phyloP scores from a whole-genome alignment of 64 coral and sea anemone species.

The Actinia tenebrosa region DNA sequence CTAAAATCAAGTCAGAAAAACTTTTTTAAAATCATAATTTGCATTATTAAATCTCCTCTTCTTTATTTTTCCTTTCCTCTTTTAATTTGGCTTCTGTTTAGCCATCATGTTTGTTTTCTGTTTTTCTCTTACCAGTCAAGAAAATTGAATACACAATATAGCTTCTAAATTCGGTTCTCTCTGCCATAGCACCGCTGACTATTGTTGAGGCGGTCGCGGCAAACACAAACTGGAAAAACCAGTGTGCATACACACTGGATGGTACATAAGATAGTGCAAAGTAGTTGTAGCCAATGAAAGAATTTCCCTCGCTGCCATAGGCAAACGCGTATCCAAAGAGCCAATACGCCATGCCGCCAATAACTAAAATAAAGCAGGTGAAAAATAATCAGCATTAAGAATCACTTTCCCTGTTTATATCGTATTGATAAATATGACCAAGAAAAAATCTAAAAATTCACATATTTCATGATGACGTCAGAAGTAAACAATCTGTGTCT shows the following conservation, averaged over 20 bases:
- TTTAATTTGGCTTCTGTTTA: too few species aligned
- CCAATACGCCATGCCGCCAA: conserved; percentile 57
- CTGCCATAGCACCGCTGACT: conserved; percentile 73
- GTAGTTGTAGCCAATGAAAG: conserved; percentile 50
- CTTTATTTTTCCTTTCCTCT: too few species aligned
- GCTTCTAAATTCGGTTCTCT: conserved; percentile 66
- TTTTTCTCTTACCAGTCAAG: conserved; percentile 39
- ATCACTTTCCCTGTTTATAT: too few species aligned
- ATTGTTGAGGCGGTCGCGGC: conserved; percentile 76
- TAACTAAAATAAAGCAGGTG: conserved; percentile 28
- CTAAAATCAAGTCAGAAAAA: conserved; percentile 13
- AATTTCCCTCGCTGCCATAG: conserved; percentile 40
- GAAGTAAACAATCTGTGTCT: too few species aligned
- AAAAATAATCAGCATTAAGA: background rate
- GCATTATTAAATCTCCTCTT: too few species aligned
- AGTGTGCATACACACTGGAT: conserved; percentile 15
- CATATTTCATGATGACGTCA: too few species aligned
- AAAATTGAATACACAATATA: conserved; percentile 64
- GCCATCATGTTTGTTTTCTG: background rate
- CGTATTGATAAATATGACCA: too few species aligned
- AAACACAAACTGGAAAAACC: conserved; percentile 81
- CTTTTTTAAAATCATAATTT: background rate
- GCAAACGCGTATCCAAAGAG: conserved; percentile 69
- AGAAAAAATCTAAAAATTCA: too few species aligned
- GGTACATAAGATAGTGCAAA: conserved; percentile 46